Base-by-base conservation (phyloP, 1,140 invertebrate species). In the Drosophila orena region DNA sequence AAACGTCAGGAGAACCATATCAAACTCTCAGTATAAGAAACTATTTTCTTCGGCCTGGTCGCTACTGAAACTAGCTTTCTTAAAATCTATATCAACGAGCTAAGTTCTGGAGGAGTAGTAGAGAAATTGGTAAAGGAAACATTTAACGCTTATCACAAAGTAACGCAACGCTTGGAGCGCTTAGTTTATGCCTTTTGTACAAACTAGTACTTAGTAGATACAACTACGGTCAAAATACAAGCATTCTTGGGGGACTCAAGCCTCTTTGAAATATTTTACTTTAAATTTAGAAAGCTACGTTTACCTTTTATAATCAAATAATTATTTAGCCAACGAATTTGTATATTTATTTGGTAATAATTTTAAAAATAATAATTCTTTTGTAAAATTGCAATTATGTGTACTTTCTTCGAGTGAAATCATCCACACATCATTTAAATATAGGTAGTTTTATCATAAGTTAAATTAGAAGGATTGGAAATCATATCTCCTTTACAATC, bases 111-210 rank as follows among this genome's bases (percentile, higher is more conserved):
- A 42, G 79, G 38, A 71, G 69, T 37, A 53, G 27, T 14, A 58
- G 72, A 57, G 61, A 53, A 59, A 37, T 46, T 38, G 42, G 42
- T 44, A 27, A 70, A 60, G 74, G 60, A 70, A 88, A 88, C 83
- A 88, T 61, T 83, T 83, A 88, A 88, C 79, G 84, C 83, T 88
- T 88, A 88, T 88, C 83, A 88, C 83, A 88, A 86, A 89, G 59
- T 83, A 79, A 88, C 79, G 76, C 79, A 65, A 79, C 83, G 83
- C 83, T 88, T 89, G 68, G 84, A 86, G 83, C 84, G 79, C 59
- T 73, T 68, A 83, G 71, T 72, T 83, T 53, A 76, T 59, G 64
- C 58, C 60, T 56, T 64, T 57, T 54, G 47, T 64, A 59, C 78
- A 57, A 52, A 30, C 53, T 37, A 27, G 49, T 35, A 37, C 35